Evolutionary conservation across 1,140 invertebrate species (phyloP).

Genomic region (Drosophila sulfurigaster): DNA sequence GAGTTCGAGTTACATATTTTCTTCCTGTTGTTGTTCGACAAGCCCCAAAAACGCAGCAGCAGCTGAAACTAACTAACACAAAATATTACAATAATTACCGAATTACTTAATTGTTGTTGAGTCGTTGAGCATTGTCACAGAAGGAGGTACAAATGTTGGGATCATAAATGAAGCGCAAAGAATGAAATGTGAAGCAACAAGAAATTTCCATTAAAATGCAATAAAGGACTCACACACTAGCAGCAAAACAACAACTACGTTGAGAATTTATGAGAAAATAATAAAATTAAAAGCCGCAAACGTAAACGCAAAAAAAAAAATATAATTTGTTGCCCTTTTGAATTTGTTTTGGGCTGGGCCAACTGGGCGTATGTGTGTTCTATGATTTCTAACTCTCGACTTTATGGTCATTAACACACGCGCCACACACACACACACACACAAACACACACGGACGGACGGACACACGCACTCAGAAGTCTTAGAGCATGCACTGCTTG

Average conservation of each 20-base stretch:
- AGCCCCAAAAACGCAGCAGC: slow-evolving; percentile 47
- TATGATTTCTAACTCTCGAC: slow-evolving; percentile 58
- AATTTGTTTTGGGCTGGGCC: slow-evolving; percentile 49
- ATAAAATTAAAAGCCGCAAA: slow-evolving; percentile 71
- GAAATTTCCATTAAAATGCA: slow-evolving; percentile 82
- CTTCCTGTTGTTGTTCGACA: slow-evolving; percentile 18
- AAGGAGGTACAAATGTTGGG: slow-evolving; percentile 38
- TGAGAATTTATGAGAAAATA: slow-evolving; percentile 74
- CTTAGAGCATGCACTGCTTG: slow-evolving; percentile 9
- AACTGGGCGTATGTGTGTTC: slow-evolving; percentile 65
- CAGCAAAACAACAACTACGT: slow-evolving; percentile 35
- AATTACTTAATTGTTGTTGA: slow-evolving; percentile 65
- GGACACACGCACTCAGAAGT: background rate
- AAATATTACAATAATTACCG: slow-evolving; percentile 50
- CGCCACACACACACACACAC: slow-evolving; percentile 22
- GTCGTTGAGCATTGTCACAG: slow-evolving; percentile 51
- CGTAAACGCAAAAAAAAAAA: slow-evolving; percentile 1
- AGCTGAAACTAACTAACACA: background rate
- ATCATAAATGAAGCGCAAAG: slow-evolving; percentile 29
- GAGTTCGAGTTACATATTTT: slow-evolving; percentile 19
- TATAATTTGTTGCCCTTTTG: slow-evolving; percentile 25
- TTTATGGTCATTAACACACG: slow-evolving; percentile 71
- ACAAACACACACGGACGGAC: background rate
- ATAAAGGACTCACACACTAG: slow-evolving; percentile 55
- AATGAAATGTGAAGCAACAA: slow-evolving; percentile 30